Evolutionary conservation across 1,140 invertebrate species (phyloP), one percentile per base, ranked within the genome.

Genomic region (Olivierus martensii): DNA sequence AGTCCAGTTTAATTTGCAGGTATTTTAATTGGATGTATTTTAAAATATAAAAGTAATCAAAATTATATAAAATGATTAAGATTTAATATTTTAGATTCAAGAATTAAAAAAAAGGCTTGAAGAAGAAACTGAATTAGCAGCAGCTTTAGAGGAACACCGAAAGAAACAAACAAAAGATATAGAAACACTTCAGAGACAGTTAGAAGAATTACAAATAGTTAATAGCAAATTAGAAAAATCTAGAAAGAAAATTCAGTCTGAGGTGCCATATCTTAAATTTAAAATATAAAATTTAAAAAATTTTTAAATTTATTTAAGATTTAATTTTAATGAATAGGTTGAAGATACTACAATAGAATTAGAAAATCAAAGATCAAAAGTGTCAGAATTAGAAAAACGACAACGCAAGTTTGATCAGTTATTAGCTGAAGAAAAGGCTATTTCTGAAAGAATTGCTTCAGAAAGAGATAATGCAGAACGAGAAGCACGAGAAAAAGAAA

Each of bases 391-490:
- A 53, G 93, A 97, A 67, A 98, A 97, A 78, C 94, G 92, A 67
- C 93, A 99, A 66, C 84, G 93, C 70, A 97, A 93, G 71, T 99
- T 99, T 70, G 95, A 99, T 66, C 93, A 96, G 72, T 77, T 87
- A 52, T 75, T 98, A 3, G 81, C 85, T 3, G 93, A 98, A 67
- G 93, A 98, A 68, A 93, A 96, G 61, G 71, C 73, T 52, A 68
- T 64, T 34, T 84, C 86, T 15, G 74, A 75, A 50, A 68, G 86
- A 65, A 80, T 88, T 60, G 82, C 83, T 18, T 76, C 79, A 46
- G 87, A 95, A 65, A 77, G 87, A 39, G 93, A 98, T 64, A 75
- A 78, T 48, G 87, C 87, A 0, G 94, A 98, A 69, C 76, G 88
- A 17, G 94, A 98, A 64, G 86, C 87, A 1, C 75, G 94, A n/a